Base-by-base conservation (phyloP, 1,140 invertebrate species). In the Pemphigus obesinymphae region DNA sequence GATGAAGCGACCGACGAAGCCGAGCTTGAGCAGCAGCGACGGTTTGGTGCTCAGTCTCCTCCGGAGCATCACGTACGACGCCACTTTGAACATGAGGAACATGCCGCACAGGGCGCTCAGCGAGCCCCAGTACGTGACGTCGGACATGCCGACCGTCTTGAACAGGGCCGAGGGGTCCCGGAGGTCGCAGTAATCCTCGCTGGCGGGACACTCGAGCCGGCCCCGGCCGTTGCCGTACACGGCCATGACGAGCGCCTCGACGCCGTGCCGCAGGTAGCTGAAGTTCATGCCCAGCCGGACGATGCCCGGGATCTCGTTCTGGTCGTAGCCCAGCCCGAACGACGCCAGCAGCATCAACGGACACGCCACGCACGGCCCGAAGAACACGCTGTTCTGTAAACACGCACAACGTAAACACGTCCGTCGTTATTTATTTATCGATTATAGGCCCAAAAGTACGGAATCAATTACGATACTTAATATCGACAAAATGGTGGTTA, bases 221-320 rank as follows among this genome's bases (percentile, higher is more conserved):
- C 87, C 87, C 45, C 96, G 88, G 61, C 92, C 90, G 53, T 91
- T 90, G 0, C 94, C 93, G 85, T 95, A 96, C 13, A 96, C 91
- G 0, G 94, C 90, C 3, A 91, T 89, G 0, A 95, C 89, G 0
- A 95, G 88, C 2, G 92, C 93, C 86, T 97, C 94, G 48, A 97
- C 89, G 7, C 90, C 90, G 84, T 93, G 93, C 53, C 95, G 90
- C 70, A 97, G 89, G 86, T 93, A 97, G 83, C 95, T 96, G n/a
- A 92, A 88, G 84, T 94, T 92, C 88, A 96, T 93, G 0, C 93
- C 88, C 84, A 95, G 87, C 81, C 90, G 88, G 85, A 92, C 90
- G 82, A 94, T 89, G 0, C 92, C 87, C 0, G 94, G 93, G 80
- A 92, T 87, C 3, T 90, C 88, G 7, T 87, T 87, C 63, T 89